Percentiles rank a stretch among this genome's conserved stretches.
Conservation (phyloP, 2,113 vertebrate species). For the Aptenodytes forsteri region DNA sequence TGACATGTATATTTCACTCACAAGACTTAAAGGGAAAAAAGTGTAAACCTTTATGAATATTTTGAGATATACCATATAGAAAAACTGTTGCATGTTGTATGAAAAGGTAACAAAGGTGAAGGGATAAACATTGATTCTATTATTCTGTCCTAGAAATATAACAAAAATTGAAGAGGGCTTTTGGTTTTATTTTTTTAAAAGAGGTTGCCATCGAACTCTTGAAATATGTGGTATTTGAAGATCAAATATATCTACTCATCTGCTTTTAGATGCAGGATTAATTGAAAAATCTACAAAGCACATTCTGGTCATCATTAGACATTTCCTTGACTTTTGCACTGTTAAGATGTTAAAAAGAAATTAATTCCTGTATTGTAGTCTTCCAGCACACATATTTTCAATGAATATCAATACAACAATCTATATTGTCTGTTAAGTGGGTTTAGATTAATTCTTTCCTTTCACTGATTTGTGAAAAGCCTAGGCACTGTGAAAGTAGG, state of each 20-base stretch:
- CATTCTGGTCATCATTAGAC: not conserved
- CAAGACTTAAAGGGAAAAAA: not conserved
- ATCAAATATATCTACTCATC: not conserved
- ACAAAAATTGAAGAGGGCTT: not conserved
- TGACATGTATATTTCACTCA: not conserved
- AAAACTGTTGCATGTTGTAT: not conserved
- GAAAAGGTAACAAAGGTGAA: not conserved
- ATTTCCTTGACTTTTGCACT: not conserved
- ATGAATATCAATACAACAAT: not conserved
- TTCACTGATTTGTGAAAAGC: conserved; percentile 13
- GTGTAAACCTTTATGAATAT: not conserved
- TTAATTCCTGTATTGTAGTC: not conserved
- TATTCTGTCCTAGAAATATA: not conserved
- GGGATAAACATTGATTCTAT: not conserved
- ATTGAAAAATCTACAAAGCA: not conserved
- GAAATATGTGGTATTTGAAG: not conserved
- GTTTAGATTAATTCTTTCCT: not conserved
- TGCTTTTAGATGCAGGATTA: not conserved
- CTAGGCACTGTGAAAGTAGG: conserved; percentile 11
- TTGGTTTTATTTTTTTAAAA: not conserved
- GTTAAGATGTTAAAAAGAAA: not conserved
- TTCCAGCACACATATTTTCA: not conserved
- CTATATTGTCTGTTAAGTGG: not conserved
- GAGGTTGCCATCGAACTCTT: not conserved
- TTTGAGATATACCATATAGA: not conserved